Evolutionary conservation across 1,140 invertebrate genomes (phyloP), one percentile per base, ranked within the genome.

Genomic region (Heliothis virescens): DNA sequence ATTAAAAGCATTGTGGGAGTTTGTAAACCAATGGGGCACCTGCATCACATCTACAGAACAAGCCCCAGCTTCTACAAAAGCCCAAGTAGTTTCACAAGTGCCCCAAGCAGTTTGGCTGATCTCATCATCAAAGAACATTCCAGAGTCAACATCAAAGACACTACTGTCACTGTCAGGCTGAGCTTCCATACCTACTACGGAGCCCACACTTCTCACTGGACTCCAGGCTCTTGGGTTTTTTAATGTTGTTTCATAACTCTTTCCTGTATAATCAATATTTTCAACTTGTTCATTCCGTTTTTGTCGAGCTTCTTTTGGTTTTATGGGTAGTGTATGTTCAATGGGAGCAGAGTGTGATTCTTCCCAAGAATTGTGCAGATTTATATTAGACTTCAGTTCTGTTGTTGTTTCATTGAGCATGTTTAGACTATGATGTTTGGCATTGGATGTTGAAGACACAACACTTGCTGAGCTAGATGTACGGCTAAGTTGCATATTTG

Each of bases 151-250:
- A 93, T 97, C 97, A 92, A 97, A 97, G 10, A 97, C 96, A 89
- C 96, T 96, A 73, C 96, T 97, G 90, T 98, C 97, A 76, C 96
- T 97, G 91, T 97, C 97, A 13, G 97, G 97, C 91, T 97, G 97
- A 34, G 96, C 97, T 94, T 98, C 97, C 86, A 96, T 97, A 13
- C 97, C 97, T 26, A 96, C 96, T 48, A 98, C 96, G 48, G 97
- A 98, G 5, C 97, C 97, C 13, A 97, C 97, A 82, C 97, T 97
- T 82, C 97, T 96, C 13, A 98, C 97, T 15, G 97, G 97, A 89
- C 97, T 97, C 97, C 97, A 98, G 21, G 97, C 97, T 86, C 97
- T 96, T 48, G 97, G 97, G 94, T 97, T 97, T 81, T 96, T 96
- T 89, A 86, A 96, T 83, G 94, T 97, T 95, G 85, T 95, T 86